These are phyloP conservation scores for Drosophila nr. medialis DNA, from an alignment of 2,888 invertebrate genomes.

Conservation along the genomic window DNA sequence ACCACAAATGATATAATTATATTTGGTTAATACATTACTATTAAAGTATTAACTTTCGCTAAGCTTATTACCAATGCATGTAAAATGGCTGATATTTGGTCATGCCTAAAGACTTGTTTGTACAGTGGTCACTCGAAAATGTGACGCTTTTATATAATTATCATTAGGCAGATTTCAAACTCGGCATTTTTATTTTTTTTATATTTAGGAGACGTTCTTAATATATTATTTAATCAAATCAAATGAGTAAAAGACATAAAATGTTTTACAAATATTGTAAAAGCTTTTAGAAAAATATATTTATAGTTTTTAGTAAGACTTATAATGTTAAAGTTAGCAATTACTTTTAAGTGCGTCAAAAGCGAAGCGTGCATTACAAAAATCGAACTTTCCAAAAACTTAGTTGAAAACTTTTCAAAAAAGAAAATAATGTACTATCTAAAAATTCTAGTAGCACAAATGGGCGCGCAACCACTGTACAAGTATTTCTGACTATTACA, in stretches of 20 bases:
- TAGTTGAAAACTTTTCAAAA: neutral
- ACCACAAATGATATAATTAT: slow-evolving; percentile 4
- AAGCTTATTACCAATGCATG: slow-evolving; percentile 3
- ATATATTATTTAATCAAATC: neutral
- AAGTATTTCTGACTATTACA: neutral
- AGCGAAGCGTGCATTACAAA: neutral
- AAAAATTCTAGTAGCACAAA: no score
- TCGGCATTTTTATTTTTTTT: neutral
- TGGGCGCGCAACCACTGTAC: neutral
- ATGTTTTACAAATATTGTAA: neutral
- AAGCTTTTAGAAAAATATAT: neutral
- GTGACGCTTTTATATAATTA: neutral
- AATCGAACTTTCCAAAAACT: neutral
- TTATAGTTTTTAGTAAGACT: neutral
- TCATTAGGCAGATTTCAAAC: neutral
- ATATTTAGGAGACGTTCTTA: neutral
- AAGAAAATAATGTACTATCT: neutral
- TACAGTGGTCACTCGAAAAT: slow-evolving; percentile 2
- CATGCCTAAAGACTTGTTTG: slow-evolving; percentile 4
- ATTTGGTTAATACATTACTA: slow-evolving; percentile 5
- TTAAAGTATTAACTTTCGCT: neutral
- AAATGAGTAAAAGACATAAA: neutral
- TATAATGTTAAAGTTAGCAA: neutral
- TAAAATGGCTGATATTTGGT: slow-evolving; percentile 1
- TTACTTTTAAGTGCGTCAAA: neutral